Percentiles rank a stretch among this genome's conserved stretches.
phyloP scores from a whole-genome alignment of 2,797 vertebrate genomes.

The Rhadinocentrus ornatus region DNA sequence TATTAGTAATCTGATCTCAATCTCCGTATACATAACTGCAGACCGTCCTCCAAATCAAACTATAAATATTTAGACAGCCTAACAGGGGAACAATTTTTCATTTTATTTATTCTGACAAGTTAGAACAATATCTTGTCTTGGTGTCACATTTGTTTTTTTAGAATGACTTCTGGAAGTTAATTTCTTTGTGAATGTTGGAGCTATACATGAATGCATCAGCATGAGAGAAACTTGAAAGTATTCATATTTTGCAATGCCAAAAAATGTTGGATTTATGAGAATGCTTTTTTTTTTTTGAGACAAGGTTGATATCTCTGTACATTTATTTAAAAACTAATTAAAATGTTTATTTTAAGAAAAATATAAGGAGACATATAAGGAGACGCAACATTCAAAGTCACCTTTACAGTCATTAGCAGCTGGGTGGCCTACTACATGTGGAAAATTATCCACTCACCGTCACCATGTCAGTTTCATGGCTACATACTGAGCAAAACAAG shows the following conservation, averaged over 20 bases:
- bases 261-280: background rate
- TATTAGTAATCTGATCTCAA: background rate
- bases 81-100: background rate
- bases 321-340: too few relatives aligned
- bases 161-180: background rate
- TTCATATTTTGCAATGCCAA: background rate
- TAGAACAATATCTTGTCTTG: background rate
- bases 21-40: background rate
- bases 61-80: background rate
- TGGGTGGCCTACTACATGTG: conserved; percentile 40
- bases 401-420: conserved; percentile 13
- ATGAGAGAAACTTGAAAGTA: background rate
- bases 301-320: too few relatives aligned
- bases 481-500: conserved; percentile 18
- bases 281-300: background rate
- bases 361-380: too few relatives aligned
- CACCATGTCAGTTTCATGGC: conserved; percentile 15
- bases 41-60: background rate
- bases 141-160: background rate
- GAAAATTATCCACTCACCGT: conserved; percentile 25
- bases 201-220: background rate
- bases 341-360: background rate
- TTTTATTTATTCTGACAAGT: background rate
- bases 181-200: too few relatives aligned
- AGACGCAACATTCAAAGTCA: background rate